A percentile compares a stretch with the other conserved stretches of the same genome.
Evolutionary conservation across 2,113 vertebrate species (phyloP).

Genomic region (Bubalus kerabau): DNA sequence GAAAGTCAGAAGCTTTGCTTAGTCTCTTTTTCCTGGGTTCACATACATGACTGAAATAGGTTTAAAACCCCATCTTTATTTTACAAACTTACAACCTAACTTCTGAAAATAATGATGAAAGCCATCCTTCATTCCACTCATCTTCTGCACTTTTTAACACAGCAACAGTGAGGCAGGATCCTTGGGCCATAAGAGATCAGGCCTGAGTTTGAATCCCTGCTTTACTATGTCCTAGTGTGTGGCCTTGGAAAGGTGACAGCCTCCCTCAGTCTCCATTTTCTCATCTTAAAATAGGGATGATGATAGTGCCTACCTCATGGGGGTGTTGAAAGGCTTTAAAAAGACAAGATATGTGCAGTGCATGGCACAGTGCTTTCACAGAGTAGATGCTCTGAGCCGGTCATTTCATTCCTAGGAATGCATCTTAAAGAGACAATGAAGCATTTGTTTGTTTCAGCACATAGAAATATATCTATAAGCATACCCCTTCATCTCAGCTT

Average conservation of each 20-base stretch:
- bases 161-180: not conserved
- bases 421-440: not conserved
- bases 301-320: not conserved
- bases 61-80: not conserved
- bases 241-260: not conserved
- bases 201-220: not conserved
- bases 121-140: not conserved
- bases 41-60: not conserved
- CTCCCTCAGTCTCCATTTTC: not conserved
- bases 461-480: not conserved
- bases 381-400: not conserved
- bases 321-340: not conserved
- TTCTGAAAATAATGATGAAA: not conserved
- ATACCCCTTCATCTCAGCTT: not conserved
- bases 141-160: not conserved
- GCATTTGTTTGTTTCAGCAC: not conserved
- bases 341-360: not conserved
- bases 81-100: not conserved
- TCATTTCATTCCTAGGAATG: not conserved
- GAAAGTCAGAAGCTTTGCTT: not conserved
- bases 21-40: not conserved
- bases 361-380: not conserved
- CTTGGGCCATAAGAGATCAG: not conserved
- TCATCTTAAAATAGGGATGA: not conserved
- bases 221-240: not conserved